Percentiles rank a stretch among this genome's conserved stretches.
Conservation (phyloP, 2,113 vertebrate species). For the Spilogale gracilis region DNA sequence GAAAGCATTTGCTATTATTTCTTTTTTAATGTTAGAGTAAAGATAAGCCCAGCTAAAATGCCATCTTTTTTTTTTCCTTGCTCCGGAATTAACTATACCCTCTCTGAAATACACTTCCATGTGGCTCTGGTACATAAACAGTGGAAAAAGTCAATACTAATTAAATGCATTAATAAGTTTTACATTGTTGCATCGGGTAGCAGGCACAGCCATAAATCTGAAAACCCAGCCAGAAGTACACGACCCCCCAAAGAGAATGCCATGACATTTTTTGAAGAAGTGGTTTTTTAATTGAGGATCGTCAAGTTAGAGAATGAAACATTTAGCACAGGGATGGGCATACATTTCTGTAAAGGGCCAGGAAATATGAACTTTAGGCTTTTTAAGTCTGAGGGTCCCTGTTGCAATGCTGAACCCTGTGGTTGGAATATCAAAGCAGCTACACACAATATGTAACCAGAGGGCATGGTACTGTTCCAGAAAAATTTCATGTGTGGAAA, state of each 20-base stretch:
- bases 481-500: not conserved
- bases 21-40: slow-evolving; percentile 76
- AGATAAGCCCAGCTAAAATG: slow-evolving; percentile 75
- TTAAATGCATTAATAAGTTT: slow-evolving; percentile 86
- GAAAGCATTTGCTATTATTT: slow-evolving; percentile 73
- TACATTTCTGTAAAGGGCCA: not conserved
- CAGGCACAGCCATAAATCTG: slow-evolving; percentile 71
- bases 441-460: not conserved
- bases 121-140: slow-evolving; percentile 84
- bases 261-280: not conserved
- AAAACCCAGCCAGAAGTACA: not conserved
- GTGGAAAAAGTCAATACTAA: slow-evolving; percentile 86
- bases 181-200: slow-evolving; percentile 76
- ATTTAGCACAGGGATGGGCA: not conserved
- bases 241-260: slow-evolving; percentile 7
- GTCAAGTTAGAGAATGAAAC: not conserved
- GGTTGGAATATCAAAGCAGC: not conserved
- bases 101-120: slow-evolving; percentile 82
- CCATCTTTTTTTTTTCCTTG: slow-evolving; percentile 48
- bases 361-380: not conserved
- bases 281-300: not conserved
- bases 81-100: slow-evolving; percentile 68
- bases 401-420: not conserved
- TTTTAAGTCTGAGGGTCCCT: not conserved
- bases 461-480: accelerated